Base-by-base conservation (phyloP, 2,888 invertebrate species). In the Trissolcus brochymenae region DNA sequence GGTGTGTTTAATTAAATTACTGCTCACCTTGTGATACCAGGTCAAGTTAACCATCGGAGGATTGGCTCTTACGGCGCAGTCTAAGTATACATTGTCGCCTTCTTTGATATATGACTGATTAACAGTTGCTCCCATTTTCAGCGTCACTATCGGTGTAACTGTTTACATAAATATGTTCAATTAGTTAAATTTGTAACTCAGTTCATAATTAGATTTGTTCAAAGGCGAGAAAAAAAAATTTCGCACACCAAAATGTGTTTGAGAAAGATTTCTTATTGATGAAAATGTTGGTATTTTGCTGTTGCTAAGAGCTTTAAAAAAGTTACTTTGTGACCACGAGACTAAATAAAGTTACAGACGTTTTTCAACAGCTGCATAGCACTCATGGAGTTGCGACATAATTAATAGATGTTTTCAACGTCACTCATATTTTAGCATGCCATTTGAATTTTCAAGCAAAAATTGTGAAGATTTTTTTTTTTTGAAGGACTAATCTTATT, bases 11-110 rank as follows among this genome's bases (percentile, higher is more conserved):
- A 43, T 74, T 46, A 56, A 61, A 55, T 51, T 49, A 29, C 43
- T 16, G 13, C 64, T 13, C 91, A 96, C 96, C 89, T 94, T 94
- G 89, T 96, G 96, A 88, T 94, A 95, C 96, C 96, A 96, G 79
- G 94, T 93, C 84, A 96, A 92, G 86, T 95, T 94, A 89, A 95
- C 94, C 51, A 94, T 93, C 84, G 93, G 94, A 16, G 96, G 96
- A 90, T 96, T 96, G 61, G 96, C 94, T 86, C 94, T 93, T 79
- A 96, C 95, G 83, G 94, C 93, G 90, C 96, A 96, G 88, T 96
- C 96, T 90, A 96, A 96, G 89, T 95, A 95, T 65, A 96, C 96
- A 89, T 95, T 95, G 85, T 95, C 95, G 29, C 95, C 95, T 90
- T 96, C 96, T 89, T 96, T 96, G 88, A 96, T 96, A 89, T 95